Conservation (phyloP, 64 coral and sea anemone species). For the Stichodactyla helianthus region DNA sequence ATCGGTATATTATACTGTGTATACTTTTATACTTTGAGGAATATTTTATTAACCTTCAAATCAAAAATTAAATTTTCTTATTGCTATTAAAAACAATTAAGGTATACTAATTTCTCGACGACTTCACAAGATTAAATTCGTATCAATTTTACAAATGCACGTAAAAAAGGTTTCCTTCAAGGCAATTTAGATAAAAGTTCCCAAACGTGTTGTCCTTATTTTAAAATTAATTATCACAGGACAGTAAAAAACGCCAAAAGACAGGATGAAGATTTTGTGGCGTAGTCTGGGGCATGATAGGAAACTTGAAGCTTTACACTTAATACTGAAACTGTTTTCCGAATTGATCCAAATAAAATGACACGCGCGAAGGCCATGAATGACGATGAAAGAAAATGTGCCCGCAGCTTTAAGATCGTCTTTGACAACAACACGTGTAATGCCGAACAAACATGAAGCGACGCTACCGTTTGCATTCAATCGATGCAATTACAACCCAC, state of each 20-base stretch:
- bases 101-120: too few relatives aligned
- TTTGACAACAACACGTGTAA: slow-evolving; percentile 27
- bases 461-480: slow-evolving; percentile 21
- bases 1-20: too few relatives aligned
- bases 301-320: neutral
- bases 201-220: too few relatives aligned
- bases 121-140: neutral
- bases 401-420: too few relatives aligned
- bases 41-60: too few relatives aligned
- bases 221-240: too few relatives aligned
- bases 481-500: slow-evolving; percentile 11
- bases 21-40: too few relatives aligned
- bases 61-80: too few relatives aligned
- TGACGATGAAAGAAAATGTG: neutral
- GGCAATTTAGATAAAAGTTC: neutral
- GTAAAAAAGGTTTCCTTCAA: neutral
- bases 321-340: neutral
- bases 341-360: neutral
- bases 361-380: neutral
- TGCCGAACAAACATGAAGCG: slow-evolving; percentile 14
- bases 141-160: neutral
- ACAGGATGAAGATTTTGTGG: neutral
- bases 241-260: neutral
- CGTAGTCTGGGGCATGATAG: neutral
- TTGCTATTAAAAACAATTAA: too few relatives aligned